Percentiles rank a stretch among this genome's conserved stretches.
phyloP scores from a whole-genome alignment of 2,113 vertebrate genomes.

The Hiodon tergisus region DNA sequence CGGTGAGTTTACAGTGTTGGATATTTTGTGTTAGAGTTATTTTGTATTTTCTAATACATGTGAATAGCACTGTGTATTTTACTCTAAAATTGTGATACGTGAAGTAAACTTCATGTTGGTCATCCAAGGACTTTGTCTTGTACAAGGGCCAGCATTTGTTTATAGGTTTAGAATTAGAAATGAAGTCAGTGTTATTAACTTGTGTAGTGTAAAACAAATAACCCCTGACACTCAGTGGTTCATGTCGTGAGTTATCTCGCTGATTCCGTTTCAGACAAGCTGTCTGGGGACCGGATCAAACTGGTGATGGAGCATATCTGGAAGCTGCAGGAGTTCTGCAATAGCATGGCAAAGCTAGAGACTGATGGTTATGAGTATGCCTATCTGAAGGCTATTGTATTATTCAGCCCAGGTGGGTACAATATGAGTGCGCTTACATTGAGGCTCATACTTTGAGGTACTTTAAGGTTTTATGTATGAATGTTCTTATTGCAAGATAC shows the following conservation, averaged over 20 bases:
- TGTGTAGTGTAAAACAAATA: no score
- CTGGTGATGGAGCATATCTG: slow-evolving; percentile 99
- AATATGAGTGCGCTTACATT: neutral
- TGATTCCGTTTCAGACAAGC: slow-evolving; percentile 74
- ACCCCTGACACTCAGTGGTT: no score
- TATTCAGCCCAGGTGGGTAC: slow-evolving; percentile 92
- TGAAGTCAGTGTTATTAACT: no score
- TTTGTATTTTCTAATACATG: no score
- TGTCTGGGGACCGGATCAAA: slow-evolving; percentile 89
- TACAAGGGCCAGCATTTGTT: no score
- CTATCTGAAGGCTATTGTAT: slow-evolving; percentile 94
- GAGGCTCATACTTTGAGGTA: neutral
- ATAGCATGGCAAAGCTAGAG: slow-evolving; percentile 92
- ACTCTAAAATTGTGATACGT: no score
- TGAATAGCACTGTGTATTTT: no score
- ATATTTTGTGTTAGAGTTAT: neutral
- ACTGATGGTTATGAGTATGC: slow-evolving; percentile 95
- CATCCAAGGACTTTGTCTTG: no score
- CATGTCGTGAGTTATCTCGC: slow-evolving; percentile 11
- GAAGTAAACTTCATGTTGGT: no score
- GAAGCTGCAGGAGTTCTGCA: slow-evolving; percentile 99
- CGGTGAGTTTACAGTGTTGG: neutral
- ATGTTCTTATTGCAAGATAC: no score
- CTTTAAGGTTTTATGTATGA: no score
- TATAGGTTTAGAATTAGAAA: no score